These are phyloP conservation scores for Lipophrys pholis DNA, from an alignment of 2,113 vertebrate species.

Conservation along the genomic window DNA sequence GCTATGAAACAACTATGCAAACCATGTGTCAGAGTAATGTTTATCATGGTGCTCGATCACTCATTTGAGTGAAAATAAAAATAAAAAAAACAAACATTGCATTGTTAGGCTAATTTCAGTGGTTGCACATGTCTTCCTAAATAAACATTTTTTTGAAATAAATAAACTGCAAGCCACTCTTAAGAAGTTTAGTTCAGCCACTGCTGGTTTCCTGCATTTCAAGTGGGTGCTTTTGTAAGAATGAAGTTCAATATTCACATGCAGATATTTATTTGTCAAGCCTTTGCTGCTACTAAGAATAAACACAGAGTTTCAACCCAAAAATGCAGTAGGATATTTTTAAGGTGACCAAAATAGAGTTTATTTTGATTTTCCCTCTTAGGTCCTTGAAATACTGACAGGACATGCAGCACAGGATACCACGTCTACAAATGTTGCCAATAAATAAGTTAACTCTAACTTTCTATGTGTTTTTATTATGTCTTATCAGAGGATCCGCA, in stretches of 20 bases:
- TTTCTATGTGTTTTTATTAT: neutral
- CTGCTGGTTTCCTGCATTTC: neutral
- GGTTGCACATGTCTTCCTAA: too few species aligned
- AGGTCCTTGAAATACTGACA: neutral
- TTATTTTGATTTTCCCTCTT: slow-evolving; percentile 23
- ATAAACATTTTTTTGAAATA: too few species aligned
- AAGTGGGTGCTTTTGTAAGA: slow-evolving; percentile 14
- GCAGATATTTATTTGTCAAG: slow-evolving; percentile 24
- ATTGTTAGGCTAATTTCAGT: too few species aligned
- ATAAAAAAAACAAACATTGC: too few species aligned
- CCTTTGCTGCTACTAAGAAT: slow-evolving; percentile 9
- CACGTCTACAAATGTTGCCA: neutral
- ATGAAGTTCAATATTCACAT: slow-evolving; percentile 14
- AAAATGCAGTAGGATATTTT: slow-evolving; percentile 15
- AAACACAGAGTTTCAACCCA: slow-evolving; percentile 19
- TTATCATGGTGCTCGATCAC: too few species aligned
- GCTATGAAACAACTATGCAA: too few species aligned
- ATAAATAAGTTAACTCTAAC: neutral
- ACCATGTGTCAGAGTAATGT: too few species aligned
- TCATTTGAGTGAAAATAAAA: too few species aligned
- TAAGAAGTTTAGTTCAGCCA: too few species aligned
- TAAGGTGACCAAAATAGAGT: slow-evolving; percentile 30
- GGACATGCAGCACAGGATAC: neutral
- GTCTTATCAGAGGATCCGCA: neutral
- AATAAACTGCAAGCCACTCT: too few species aligned